Base-by-base conservation (phyloP, 2,113 vertebrate genomes). In the Paramisgurnus dabryanus region DNA sequence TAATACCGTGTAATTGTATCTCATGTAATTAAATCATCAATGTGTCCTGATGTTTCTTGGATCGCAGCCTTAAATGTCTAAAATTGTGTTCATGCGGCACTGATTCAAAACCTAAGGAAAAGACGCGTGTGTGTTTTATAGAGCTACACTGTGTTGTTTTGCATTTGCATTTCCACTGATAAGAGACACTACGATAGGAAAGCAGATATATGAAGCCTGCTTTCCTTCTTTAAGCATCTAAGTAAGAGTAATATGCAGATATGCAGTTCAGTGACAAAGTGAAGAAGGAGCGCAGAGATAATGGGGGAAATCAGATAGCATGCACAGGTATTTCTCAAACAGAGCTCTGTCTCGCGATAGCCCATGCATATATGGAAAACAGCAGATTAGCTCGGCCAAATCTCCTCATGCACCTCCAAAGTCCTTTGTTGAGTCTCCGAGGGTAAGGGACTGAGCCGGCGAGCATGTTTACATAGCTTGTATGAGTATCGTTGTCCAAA, bases 341-440 rank as follows among this genome's bases (percentile, higher is more conserved):
- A 86, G 89, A 86, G 82, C 87, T 84, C 68, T 88, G 84, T 85
- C 47, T 74, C 82, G 65, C 87, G 89, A 90, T 91, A 90, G 86
- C 80, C 82, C 80, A 86, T 92, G 89, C 90, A 91, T 91, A 90
- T 92, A 92, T 90, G 90, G 87, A 91, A 92, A 93, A 91, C 85
- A 89, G 85, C 85, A 85, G 93, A 93, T 93, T 92, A 91, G 90
- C 86, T 80, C 68, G 27, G 83, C 88, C 84, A 88, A 89, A 92
- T 90, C 90, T 92, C 87, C 85, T 89, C 82, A 67, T 87, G 89
- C 88, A 88, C 89, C 89, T 91, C 89, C 49, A 84, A 91, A 88
- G 87, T 89, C 88, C 88, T 90, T 90, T 91, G 89, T 91, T 86
- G 89, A 87, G 86, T 87, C 87, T 84, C 85, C 68, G 86, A 86